Evolutionary conservation across 2,888 invertebrate genomes (phyloP).

Genomic region (Cremastinae sp.): DNA sequence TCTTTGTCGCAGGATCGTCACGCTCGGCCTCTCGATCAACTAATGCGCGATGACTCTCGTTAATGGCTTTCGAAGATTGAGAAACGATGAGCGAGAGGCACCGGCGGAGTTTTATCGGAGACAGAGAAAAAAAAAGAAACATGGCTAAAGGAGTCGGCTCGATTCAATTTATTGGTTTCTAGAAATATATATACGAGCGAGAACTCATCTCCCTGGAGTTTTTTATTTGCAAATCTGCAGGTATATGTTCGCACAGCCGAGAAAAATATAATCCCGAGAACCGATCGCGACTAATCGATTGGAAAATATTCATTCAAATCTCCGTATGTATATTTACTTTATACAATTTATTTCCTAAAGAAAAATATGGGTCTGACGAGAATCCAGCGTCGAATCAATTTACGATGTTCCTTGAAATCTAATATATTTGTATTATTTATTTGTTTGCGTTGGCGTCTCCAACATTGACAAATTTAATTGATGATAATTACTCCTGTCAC

Average conservation of each 20-base stretch:
- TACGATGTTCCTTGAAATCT: constrained; percentile 2
- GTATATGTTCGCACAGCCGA: background rate
- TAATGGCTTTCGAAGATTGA: constrained; percentile 45
- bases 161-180: constrained; percentile 60
- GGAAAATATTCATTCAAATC: constrained; percentile 56
- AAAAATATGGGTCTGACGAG: constrained; percentile 28
- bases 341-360: constrained; percentile 43
- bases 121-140: constrained; percentile 47
- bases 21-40: constrained; percentile 63
- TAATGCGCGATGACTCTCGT: constrained; percentile 62
- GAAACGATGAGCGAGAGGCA: constrained; percentile 32
- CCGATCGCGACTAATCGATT: constrained; percentile 61
- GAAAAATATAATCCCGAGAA: constrained; percentile 4
- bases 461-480: constrained; percentile 51
- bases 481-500: constrained; percentile 38
- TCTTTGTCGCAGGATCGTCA: constrained; percentile 60
- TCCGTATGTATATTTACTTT: constrained; percentile 39
- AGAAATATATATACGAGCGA: constrained; percentile 55
- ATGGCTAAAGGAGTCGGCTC: constrained; percentile 51
- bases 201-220: constrained; percentile 27
- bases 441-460: constrained; percentile 8
- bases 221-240: background rate
- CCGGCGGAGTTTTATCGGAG: constrained; percentile 6
- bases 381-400: constrained; percentile 13
- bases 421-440: constrained; percentile 2